Base-by-base conservation (phyloP, 2,113 vertebrate species). In the Urocitellus parryii region DNA sequence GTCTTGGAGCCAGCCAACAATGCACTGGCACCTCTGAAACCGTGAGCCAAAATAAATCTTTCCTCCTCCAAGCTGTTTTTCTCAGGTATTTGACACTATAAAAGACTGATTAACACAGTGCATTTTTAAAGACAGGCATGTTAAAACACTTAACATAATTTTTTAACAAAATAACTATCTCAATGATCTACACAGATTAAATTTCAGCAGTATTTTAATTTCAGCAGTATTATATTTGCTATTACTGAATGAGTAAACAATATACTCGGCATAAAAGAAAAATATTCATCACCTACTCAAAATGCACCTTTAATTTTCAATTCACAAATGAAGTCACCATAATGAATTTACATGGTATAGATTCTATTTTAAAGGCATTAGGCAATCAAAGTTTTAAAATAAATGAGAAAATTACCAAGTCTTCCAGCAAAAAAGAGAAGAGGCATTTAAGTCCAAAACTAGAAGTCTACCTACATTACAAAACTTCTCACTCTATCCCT, bases 321-420 rank as follows among this genome's bases (percentile, higher is more conserved):
- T 90, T 95, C 72, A 90, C 61, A 91, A 92, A 94, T 88, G 18
- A 88, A 68, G 34, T 67, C 25, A 48, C 22, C 34, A 89, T 20
- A 42, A 84, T 39, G 73, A 88, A 88, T 74, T 92, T 51, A 79
- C 1, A 72, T 1, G n/a, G 27, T 72, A 51, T 67, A 22, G 20
- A 74, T 87, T 67, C 58, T 56, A n/a, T 16, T 39, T 12, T 20
- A 72, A 96, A 58, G 73, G 88, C n/a, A 61, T 39, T 37, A 61
- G 5, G 74, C 4, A 81, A 72, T 34, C 7, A 27, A 45, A 2
- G 8, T 78, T 81, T 82, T 94, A 68, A 96, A 78, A 51, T 85
- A 72, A 93, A 29, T 86, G 29, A 86, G 70, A 90, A 87, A 92
- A 88, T 37, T 14, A 88, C 39, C 20, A 76, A 39, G 18, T 81